A percentile compares a stretch with the other conserved stretches of the same genome.
Conservation (phyloP, 2,888 invertebrate species). For the Nemotelus nigrinus region DNA sequence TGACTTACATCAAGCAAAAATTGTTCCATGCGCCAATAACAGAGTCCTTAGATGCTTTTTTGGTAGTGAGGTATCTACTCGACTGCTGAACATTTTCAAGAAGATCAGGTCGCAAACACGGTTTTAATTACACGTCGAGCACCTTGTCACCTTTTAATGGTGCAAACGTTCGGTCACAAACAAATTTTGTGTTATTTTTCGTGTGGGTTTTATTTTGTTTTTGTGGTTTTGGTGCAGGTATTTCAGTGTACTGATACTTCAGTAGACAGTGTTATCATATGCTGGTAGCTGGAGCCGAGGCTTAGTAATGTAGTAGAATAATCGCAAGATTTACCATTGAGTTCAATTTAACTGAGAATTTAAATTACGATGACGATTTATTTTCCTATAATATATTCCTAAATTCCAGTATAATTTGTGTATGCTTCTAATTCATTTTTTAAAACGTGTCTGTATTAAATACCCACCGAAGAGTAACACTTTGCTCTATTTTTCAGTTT, state of each 20-base stretch:
- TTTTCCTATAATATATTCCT: too few relatives aligned
- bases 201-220: slow-evolving; percentile 19
- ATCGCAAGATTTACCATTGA: too few relatives aligned
- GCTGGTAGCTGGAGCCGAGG: too few relatives aligned
- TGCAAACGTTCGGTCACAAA: slow-evolving; percentile 42
- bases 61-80: not conserved
- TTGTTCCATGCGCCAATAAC: slow-evolving; percentile 48
- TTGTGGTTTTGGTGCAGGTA: not conserved
- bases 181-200: slow-evolving; percentile 38
- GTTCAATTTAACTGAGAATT: too few relatives aligned
- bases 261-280: not conserved
- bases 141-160: slow-evolving; percentile 51
- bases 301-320: too few relatives aligned
- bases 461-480: too few relatives aligned
- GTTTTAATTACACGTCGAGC: slow-evolving; percentile 51
- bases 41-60: slow-evolving; percentile 43
- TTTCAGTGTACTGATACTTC: not conserved
- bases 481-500: too few relatives aligned
- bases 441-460: too few relatives aligned
- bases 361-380: too few relatives aligned
- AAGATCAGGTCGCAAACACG: slow-evolving; percentile 47
- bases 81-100: slow-evolving; percentile 31
- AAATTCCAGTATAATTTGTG: too few relatives aligned
- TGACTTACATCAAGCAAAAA: slow-evolving; percentile 44
- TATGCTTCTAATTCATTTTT: too few relatives aligned